Base-by-base conservation (phyloP, 2,888 invertebrate species). In the Lycaena phlaeas region DNA sequence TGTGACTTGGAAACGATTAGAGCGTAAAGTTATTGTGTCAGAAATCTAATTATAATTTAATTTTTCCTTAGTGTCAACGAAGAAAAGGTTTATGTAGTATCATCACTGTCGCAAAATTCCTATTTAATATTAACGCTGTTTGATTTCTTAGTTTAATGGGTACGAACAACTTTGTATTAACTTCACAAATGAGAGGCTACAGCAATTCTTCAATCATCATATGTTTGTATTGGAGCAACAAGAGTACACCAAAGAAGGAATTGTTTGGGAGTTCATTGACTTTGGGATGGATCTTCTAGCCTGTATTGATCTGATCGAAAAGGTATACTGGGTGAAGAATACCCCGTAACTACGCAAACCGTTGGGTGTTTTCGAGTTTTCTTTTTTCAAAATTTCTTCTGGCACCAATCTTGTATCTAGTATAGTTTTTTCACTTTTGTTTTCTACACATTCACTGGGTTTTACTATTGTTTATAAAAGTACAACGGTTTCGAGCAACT, bases 141-240 rank as follows among this genome's bases (percentile, higher is more conserved):
- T 77, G 72, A 64, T 59, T 71, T 70, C 64, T 70, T 87, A 97
- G 97, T 96, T 87, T 89, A 98, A 98, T 88, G 96, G 97, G 84
- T 98, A 98, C 89, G 98, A 98, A 87, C 98, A 98, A 90, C 90
- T 98, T 86, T 98, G 98, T 90, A 98, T 98, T 91, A 98, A 98
- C 90, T 98, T 98, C 88, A 98, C 98, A 84, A 98, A 98, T 85
- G 98, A 98, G 87, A 96, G 97, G 88, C 90, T 98, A 61, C 98
- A 98, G 88, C 98, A 98, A 87, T 98, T 98, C 90, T 98, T 98
- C 92, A 98, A 98, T 88, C 98, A 98, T 85, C 94, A 97, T 92
- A 98, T 98, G 98, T 98, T 98, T 86, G 97, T 98, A 59, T 88
- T 98, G 84, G 98, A 98, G 86, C 98, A 98, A 91, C 97, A 98